phyloP scores from a whole-genome alignment of 92 coral and sea anemone species.

The Umimayanthus chanpuru region DNA sequence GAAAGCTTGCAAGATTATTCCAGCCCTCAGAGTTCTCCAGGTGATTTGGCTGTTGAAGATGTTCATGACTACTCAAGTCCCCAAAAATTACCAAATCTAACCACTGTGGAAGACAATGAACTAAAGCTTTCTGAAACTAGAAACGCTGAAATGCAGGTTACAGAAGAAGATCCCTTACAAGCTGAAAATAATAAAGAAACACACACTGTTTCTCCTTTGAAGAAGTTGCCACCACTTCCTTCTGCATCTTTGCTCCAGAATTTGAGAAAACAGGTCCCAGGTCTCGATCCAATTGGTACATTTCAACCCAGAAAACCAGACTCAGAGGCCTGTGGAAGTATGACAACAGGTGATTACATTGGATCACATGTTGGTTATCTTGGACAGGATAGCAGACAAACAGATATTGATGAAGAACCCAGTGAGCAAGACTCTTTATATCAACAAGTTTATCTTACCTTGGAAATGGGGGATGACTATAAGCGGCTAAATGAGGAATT shows the following conservation, averaged over 20 bases:
- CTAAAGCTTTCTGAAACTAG: not conserved
- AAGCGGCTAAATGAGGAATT: not conserved
- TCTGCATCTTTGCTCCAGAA: constrained; percentile 56
- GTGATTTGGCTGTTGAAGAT: not conserved
- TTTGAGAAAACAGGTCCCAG: constrained; percentile 27
- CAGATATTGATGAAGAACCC: constrained; percentile 2
- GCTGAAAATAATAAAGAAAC: not conserved
- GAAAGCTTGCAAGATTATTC: constrained; percentile 25
- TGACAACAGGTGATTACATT: not conserved
- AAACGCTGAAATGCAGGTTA: not conserved
- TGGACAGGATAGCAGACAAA: not conserved
- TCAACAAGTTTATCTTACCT: constrained; percentile 36
- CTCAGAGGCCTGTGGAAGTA: not conserved
- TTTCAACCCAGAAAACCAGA: not conserved
- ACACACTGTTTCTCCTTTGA: not conserved
- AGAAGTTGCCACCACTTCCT: constrained; percentile 69
- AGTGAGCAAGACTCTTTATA: not conserved
- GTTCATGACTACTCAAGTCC: not conserved
- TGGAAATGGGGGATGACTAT: constrained; percentile 29
- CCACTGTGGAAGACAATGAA: not conserved
- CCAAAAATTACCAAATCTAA: not conserved
- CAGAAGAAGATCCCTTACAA: not conserved
- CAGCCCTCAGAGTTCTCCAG: constrained; percentile 27
- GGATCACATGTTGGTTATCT: not conserved
- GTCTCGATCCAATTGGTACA: constrained; percentile 1